Evolutionary conservation across 2,888 invertebrate genomes (phyloP).

Genomic region (Ornithoptera alexandrae): DNA sequence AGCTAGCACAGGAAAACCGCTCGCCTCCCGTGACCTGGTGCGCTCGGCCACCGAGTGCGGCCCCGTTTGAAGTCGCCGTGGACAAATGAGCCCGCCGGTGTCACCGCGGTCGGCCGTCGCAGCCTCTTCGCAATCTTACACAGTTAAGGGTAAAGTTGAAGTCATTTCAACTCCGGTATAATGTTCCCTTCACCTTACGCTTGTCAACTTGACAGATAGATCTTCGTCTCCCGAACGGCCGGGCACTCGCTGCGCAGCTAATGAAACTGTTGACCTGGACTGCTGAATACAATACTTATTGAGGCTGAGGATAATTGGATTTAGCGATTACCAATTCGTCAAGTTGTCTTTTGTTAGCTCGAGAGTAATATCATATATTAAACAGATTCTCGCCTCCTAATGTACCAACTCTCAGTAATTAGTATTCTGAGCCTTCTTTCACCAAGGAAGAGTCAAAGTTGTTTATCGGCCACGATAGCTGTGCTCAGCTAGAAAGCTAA

Average conservation of each 20-base stretch:
- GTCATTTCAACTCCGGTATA: neutral
- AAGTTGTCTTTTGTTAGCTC: too few species aligned
- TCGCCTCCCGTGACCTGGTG: neutral
- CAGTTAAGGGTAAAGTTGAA: conserved; percentile 15
- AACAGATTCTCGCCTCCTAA: too few species aligned
- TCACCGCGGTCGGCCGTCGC: conserved; percentile 30
- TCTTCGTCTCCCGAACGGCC: neutral
- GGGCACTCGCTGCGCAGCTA: neutral
- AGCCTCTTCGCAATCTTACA: conserved; percentile 21
- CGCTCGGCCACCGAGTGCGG: neutral
- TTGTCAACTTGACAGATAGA: neutral
- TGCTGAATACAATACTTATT: too few species aligned
- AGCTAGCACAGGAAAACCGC: neutral
- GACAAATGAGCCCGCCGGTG: conserved; percentile 30
- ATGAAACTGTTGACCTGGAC: too few species aligned
- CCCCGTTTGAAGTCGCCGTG: conserved; percentile 34
- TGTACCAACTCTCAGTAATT: too few species aligned
- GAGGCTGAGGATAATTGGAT: too few species aligned
- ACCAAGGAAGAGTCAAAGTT: too few species aligned
- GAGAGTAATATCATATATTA: too few species aligned
- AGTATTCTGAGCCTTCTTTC: too few species aligned
- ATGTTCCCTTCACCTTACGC: neutral
- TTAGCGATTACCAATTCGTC: too few species aligned
- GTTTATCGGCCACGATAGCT: too few species aligned
- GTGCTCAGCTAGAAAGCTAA: too few species aligned